A percentile compares a stretch with the other conserved stretches of the same genome.
Conservation (phyloP, 2,797 vertebrate genomes). For the Sebastes nivosus region DNA sequence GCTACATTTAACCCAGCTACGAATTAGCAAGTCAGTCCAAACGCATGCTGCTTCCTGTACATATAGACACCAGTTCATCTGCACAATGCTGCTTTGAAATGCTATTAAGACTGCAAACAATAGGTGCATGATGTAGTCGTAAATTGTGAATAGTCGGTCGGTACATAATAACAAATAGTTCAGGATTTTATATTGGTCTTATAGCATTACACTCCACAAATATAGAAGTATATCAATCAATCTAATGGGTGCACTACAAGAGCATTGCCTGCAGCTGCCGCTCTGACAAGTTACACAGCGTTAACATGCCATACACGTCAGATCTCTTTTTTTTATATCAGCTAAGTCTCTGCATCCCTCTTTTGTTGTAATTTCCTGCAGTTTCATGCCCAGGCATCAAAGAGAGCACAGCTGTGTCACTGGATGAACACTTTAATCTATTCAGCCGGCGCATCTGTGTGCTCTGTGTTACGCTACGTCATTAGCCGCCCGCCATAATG, state of each 20-base stretch:
- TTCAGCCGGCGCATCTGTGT: constrained; percentile 70
- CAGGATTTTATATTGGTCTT: neutral
- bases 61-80: neutral
- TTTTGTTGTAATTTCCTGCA: constrained; percentile 70
- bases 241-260: constrained; percentile 8
- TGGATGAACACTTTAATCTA: constrained; percentile 73
- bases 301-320: constrained; percentile 46
- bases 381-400: constrained; percentile 72
- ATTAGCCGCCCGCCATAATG: constrained; percentile 39
- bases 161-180: neutral
- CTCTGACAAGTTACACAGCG: constrained; percentile 36
- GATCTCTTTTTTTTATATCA: constrained; percentile 37
- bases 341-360: constrained; percentile 46
- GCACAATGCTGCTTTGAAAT: neutral
- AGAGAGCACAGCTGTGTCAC: constrained; percentile 73
- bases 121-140: neutral
- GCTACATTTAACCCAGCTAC: constrained; percentile 9
- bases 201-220: neutral
- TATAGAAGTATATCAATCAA: constrained; percentile 30
- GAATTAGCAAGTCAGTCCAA: constrained; percentile 1
- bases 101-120: neutral
- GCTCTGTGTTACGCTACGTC: constrained; percentile 60
- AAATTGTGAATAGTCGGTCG: neutral
- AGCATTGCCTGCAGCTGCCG: constrained; percentile 51
- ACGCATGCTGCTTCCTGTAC: neutral